Percentiles rank a stretch among this genome's conserved stretches.
These are phyloP conservation scores for Paratilapia polleni DNA, from an alignment of 2,113 vertebrate species.

Conservation along the genomic window DNA sequence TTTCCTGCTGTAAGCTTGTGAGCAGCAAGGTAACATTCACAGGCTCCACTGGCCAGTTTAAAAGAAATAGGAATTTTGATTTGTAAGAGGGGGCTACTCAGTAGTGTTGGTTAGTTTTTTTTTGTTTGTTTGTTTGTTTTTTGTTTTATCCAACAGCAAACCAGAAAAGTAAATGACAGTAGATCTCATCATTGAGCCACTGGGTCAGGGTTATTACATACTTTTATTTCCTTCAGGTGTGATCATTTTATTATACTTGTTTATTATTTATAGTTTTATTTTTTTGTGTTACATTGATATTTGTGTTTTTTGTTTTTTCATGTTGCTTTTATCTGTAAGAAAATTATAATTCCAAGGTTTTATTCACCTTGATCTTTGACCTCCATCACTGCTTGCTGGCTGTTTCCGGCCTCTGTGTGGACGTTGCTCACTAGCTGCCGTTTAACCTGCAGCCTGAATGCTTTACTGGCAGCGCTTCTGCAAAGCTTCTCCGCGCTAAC, in stretches of 20 bases:
- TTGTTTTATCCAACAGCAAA: not conserved
- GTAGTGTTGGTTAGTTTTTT: not conserved
- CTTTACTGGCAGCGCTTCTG: conserved; percentile 17
- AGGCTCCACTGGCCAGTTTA: not conserved
- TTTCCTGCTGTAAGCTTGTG: too few species aligned
- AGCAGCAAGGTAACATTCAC: not conserved
- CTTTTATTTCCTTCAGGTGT: not conserved
- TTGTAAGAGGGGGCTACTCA: fast-evolving
- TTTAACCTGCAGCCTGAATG: conserved; percentile 13
- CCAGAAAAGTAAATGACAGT: not conserved
- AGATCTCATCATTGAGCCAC: not conserved
- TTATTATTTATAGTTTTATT: not conserved
- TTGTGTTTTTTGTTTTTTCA: not conserved
- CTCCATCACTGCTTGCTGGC: conserved; percentile 46
- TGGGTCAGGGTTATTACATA: not conserved
- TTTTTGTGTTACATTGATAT: not conserved
- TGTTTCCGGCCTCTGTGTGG: conserved; percentile 16
- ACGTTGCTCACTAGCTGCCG: not conserved
- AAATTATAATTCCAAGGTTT: not conserved
- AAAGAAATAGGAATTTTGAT: fast-evolving
- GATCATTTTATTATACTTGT: not conserved
- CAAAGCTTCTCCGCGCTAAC: conserved; percentile 14
- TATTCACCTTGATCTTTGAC: conserved; percentile 14
- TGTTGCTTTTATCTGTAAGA: not conserved
- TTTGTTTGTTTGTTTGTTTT: not conserved